Conservation (phyloP, 1,140 invertebrate genomes). For the Lepidostoma basale region DNA sequence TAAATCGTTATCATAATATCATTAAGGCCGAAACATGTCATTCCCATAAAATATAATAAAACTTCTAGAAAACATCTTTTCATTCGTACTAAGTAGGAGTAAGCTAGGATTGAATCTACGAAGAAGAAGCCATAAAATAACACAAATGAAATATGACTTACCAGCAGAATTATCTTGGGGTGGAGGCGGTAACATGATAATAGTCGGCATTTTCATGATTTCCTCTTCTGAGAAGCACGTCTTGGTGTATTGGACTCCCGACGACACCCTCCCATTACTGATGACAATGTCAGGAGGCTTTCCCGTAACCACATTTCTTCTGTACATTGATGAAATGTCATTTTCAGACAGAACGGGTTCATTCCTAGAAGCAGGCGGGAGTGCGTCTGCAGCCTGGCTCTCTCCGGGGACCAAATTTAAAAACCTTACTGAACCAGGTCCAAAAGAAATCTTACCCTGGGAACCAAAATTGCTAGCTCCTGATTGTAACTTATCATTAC, state of each 20-base stretch:
- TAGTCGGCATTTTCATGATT: slow-evolving; percentile 41
- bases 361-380: not conserved
- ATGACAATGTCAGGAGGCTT: slow-evolving; percentile 37
- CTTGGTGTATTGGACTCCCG: not conserved
- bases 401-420: not conserved
- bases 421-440: not conserved
- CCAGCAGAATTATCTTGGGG: not conserved
- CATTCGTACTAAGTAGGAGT: too few relatives aligned
- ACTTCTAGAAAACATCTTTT: too few relatives aligned
- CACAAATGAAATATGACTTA: not conserved
- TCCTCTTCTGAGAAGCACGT: slow-evolving; percentile 21
- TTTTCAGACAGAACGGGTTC: not conserved
- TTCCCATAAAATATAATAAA: too few relatives aligned
- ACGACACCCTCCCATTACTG: slow-evolving; percentile 17
- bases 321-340: not conserved
- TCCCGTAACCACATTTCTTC: slow-evolving; percentile 24
- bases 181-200: slow-evolving; percentile 15
- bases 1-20: too few relatives aligned
- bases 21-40: too few relatives aligned
- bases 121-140: not conserved
- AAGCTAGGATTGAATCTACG: too few relatives aligned
- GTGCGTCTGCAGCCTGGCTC: not conserved
- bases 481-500: not conserved
- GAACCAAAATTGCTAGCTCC: not conserved
- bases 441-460: not conserved